These are phyloP conservation scores for Spilogale gracilis DNA, from an alignment of 2,113 vertebrate species.

Conservation along the genomic window DNA sequence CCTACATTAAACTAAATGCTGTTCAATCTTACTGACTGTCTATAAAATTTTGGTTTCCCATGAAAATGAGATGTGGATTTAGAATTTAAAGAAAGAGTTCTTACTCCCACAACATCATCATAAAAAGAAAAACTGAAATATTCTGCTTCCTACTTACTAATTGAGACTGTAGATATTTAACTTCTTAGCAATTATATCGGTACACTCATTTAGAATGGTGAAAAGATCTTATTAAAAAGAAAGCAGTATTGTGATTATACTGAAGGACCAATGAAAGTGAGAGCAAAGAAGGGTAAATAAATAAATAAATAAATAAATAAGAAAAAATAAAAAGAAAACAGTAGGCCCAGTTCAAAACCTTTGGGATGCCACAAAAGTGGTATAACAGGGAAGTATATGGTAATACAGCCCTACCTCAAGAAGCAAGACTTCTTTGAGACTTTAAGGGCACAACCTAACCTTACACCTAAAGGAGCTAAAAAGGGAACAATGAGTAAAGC, in stretches of 20 bases:
- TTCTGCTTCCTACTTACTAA: neutral
- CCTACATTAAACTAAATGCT: conserved; percentile 11
- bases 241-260: neutral
- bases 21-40: neutral
- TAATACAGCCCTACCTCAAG: neutral
- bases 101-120: neutral
- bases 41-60: neutral
- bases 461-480: neutral
- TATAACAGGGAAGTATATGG: neutral
- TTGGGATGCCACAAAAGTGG: neutral
- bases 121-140: conserved; percentile 5
- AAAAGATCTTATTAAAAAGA: neutral
- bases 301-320: too few relatives aligned
- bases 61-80: neutral
- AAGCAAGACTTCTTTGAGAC: neutral
- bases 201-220: neutral
- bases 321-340: neutral
- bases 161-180: neutral
- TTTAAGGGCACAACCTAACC: neutral
- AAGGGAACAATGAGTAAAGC: neutral
- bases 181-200: neutral
- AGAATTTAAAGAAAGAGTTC: neutral
- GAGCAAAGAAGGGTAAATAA: too few relatives aligned
- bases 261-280: too few relatives aligned
- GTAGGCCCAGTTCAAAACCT: neutral